Evolutionary conservation across 1,140 invertebrate species (phyloP).

Genomic region (Delia radicum): DNA sequence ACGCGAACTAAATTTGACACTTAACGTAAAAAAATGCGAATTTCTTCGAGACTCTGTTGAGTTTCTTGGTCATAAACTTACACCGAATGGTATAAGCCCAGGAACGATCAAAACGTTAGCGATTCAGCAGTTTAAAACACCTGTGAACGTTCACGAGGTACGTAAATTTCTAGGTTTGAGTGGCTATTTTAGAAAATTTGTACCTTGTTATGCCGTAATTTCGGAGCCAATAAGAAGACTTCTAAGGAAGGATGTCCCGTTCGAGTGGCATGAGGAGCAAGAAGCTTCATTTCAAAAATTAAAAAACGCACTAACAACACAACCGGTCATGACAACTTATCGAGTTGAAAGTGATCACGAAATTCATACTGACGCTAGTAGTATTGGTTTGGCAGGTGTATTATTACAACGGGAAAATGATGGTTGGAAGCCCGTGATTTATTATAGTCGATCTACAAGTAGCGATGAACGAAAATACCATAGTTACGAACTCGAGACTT

Average conservation of each 20-base stretch:
- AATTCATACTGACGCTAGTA: constrained; percentile 48
- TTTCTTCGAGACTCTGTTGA: constrained; percentile 43
- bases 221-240: constrained; percentile 25
- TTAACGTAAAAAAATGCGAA: constrained; percentile 56
- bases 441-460: constrained; percentile 31
- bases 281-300: constrained; percentile 41
- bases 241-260: constrained; percentile 30
- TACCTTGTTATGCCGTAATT: constrained; percentile 36
- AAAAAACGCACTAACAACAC: constrained; percentile 33
- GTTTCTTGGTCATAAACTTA: constrained; percentile 27
- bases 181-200: constrained; percentile 41
- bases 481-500: constrained; percentile 34
- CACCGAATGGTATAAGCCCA: constrained; percentile 25
- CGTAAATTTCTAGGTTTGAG: constrained; percentile 29
- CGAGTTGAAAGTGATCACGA: constrained; percentile 23
- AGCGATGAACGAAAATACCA: constrained; percentile 36
- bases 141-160: constrained; percentile 16
- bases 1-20: constrained; percentile 43
- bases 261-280: constrained; percentile 37
- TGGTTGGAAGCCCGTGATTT: constrained; percentile 27
- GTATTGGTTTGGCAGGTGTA: constrained; percentile 35
- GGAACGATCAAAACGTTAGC: constrained; percentile 31
- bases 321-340: constrained; percentile 10
- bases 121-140: constrained; percentile 25
- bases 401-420: constrained; percentile 36